A percentile compares a stretch with the other conserved stretches of the same genome.
Evolutionary conservation across 2,797 vertebrate genomes (phyloP).

Genomic region (Scarus forsteni): DNA sequence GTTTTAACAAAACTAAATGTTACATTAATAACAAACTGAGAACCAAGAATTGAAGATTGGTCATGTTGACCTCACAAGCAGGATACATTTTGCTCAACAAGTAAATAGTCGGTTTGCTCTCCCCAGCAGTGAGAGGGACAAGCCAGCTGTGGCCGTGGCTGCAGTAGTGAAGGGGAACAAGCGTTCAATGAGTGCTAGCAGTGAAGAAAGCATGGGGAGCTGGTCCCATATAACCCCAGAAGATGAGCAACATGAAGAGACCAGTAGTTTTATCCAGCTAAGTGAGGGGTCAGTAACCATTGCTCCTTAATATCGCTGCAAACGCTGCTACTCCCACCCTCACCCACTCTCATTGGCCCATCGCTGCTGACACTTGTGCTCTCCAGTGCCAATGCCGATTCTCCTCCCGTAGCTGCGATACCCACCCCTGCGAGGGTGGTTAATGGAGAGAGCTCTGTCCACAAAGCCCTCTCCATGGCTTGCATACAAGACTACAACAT

Average conservation of each 20-base stretch:
- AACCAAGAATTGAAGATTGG: background rate
- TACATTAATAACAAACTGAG: constrained; percentile 1
- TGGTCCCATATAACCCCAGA: constrained; percentile 96
- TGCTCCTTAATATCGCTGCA: constrained; percentile 67
- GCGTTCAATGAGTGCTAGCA: constrained; percentile 90
- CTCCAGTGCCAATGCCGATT: constrained; percentile 53
- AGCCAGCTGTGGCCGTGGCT: constrained; percentile 77
- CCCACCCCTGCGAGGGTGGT: constrained; percentile 43
- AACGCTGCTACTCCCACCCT: constrained; percentile 66
- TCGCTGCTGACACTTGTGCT: constrained; percentile 69
- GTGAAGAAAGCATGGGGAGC: constrained; percentile 96
- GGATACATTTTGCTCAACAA: constrained; percentile 41
- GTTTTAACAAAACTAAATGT: too few species aligned
- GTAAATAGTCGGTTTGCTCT: constrained; percentile 76
- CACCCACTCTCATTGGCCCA: constrained; percentile 77
- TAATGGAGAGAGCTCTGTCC: constrained; percentile 49
- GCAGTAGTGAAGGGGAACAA: constrained; percentile 84
- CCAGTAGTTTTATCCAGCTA: constrained; percentile 96
- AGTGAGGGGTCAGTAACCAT: constrained; percentile 94
- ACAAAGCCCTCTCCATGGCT: constrained; percentile 58
- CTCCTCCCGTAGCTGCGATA: constrained; percentile 51
- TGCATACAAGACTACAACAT: constrained; percentile 33
- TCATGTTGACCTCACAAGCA: constrained; percentile 21
- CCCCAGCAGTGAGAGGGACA: constrained; percentile 83
- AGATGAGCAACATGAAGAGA: constrained; percentile 94